Evolutionary conservation across 2,888 invertebrate genomes (phyloP).

Genomic region (Diaprepes abbreviatus): DNA sequence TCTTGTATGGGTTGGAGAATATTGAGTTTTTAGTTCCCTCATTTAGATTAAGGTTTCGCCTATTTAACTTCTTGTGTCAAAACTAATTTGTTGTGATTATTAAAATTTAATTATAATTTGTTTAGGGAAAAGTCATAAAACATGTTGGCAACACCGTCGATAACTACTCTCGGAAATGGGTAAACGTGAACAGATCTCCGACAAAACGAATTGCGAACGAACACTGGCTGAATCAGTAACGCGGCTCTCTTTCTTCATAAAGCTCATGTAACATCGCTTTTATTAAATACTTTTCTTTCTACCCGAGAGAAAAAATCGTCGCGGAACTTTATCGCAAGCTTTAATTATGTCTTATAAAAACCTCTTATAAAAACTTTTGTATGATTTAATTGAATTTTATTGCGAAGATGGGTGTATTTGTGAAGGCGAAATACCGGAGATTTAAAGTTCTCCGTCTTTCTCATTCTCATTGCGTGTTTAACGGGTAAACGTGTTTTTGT

Average conservation of each 20-base stretch:
- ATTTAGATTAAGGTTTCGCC: no score
- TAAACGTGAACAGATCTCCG: slow-evolving; percentile 32
- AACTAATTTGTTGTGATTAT: no score
- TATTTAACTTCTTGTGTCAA: no score
- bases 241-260: neutral
- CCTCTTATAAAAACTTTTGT: neutral
- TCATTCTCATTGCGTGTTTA: slow-evolving; percentile 3
- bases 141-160: slow-evolving; percentile 22
- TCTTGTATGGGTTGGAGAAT: no score
- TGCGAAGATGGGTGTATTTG: slow-evolving; percentile 6
- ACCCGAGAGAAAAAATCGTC: slow-evolving; percentile 5
- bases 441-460: neutral
- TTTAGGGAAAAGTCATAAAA: slow-evolving; percentile 4
- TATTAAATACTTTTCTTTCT: neutral
- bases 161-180: slow-evolving; percentile 27
- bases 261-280: slow-evolving; percentile 13
- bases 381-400: neutral
- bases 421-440: neutral
- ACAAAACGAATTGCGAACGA: slow-evolving; percentile 23
- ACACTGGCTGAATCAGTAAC: slow-evolving; percentile 19
- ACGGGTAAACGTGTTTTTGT: slow-evolving; percentile 28
- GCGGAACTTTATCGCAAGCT: slow-evolving; percentile 6
- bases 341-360: slow-evolving; percentile 14
- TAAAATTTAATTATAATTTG: neutral
- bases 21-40: no score